phyloP scores from a whole-genome alignment of 2,797 vertebrate genomes.

The Thamnophis elegans region DNA sequence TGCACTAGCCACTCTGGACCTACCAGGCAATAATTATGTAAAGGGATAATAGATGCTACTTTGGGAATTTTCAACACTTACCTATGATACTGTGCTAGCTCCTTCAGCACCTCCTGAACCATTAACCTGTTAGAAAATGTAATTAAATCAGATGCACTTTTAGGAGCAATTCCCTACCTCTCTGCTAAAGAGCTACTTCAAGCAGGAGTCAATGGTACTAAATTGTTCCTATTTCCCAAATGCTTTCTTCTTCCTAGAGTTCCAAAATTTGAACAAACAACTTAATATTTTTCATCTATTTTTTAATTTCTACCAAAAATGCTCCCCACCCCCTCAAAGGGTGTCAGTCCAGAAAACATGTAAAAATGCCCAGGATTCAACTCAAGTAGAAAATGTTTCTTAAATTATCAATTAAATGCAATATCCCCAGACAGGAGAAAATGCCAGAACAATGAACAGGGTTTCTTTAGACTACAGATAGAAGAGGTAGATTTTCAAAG shows the following conservation, averaged over 20 bases:
- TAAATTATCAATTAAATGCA: background rate
- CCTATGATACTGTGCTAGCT: slow-evolving; percentile 93
- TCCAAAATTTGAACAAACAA: background rate
- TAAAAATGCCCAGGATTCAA: background rate
- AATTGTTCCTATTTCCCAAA: background rate
- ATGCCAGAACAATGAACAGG: background rate
- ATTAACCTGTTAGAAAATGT: slow-evolving; percentile 78
- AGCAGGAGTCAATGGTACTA: background rate
- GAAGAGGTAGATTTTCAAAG: slow-evolving; percentile 38
- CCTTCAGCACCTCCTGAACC: slow-evolving; percentile 93
- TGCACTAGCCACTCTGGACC: background rate
- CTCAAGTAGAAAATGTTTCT: background rate
- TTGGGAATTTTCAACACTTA: slow-evolving; percentile 68
- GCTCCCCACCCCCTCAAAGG: background rate
- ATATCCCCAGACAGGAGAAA: background rate
- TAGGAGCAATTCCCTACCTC: too few relatives aligned
- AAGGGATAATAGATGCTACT: background rate
- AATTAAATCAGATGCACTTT: background rate
- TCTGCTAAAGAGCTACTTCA: background rate
- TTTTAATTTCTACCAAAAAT: background rate
- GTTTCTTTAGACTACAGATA: background rate
- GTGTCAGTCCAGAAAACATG: background rate
- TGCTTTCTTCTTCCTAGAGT: background rate
- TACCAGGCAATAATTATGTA: background rate
- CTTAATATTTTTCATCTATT: background rate